Conservation (phyloP, 1,140 invertebrate species). For the Nixonia krombeini region DNA sequence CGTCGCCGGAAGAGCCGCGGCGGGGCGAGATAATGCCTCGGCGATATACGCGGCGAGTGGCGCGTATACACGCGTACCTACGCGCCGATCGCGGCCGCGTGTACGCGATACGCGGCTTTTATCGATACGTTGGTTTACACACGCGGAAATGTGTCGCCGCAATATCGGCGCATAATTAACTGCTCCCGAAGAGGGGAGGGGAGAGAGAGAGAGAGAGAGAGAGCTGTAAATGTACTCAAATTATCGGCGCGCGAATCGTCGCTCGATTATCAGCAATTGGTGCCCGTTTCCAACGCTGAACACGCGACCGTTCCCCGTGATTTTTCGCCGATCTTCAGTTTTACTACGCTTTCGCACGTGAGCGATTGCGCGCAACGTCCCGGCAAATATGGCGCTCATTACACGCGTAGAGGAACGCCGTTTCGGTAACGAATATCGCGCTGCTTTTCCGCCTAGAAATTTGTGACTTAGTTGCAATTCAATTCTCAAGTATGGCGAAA, state of each 20-base stretch:
- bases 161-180: constrained; percentile 34
- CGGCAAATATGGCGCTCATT: too few relatives aligned
- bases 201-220: too few relatives aligned
- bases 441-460: too few relatives aligned
- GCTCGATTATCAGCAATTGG: constrained; percentile 23
- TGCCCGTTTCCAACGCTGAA: constrained; percentile 13
- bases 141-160: constrained; percentile 32
- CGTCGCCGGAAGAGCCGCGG: constrained; percentile 36
- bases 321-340: constrained; percentile 16
- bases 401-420: too few relatives aligned
- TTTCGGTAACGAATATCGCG: too few relatives aligned
- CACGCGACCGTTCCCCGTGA: constrained; percentile 13
- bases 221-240: constrained; percentile 9
- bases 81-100: too few relatives aligned
- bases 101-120: constrained; percentile 28
- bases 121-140: constrained; percentile 38
- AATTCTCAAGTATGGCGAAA: too few relatives aligned
- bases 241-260: constrained; percentile 27
- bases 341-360: neutral
- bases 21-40: constrained; percentile 25
- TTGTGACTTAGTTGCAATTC: too few relatives aligned
- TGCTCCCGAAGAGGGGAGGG: too few relatives aligned
- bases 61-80: too few relatives aligned
- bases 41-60: constrained; percentile 15
- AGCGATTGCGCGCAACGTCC: too few relatives aligned